Evolutionary conservation across 2,113 vertebrate genomes (phyloP), one percentile per base, ranked within the genome.

Genomic region (Sciurus niger): DNA sequence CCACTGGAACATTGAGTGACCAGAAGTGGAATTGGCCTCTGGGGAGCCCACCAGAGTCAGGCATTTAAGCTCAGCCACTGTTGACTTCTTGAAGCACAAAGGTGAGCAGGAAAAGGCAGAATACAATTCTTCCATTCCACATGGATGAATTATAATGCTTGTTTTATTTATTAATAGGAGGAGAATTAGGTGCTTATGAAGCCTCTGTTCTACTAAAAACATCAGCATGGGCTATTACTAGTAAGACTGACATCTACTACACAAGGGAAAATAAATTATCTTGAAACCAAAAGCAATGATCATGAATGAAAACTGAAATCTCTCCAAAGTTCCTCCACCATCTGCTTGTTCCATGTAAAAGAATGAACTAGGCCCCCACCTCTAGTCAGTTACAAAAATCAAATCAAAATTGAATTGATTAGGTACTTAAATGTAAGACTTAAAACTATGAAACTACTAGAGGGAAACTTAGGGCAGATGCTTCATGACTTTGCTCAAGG

Each of bases 181-280:
- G 63, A 60, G 8, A 63, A 43, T 37, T n/a, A 65, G 22, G 28
- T 88, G 18, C 43, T 93, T 87, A 68, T 43, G 3, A n/a, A 65
- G 22, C 8, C 51, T 82, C 22, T 51, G 20, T 72, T 76, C 40
- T 32, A 63, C 53, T 53, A 74, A 37, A 78, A 85, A 88, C 78
- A n/a, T 18, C 63, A 92, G 37, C 24, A 58, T 89, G 46, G 93
- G n/a, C 24, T 51, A 51, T 92, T 68, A 95, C 46, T 82, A 89
- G 48, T 46, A 67, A 95, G 55, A 78, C n/a, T 63, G 63, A 60
- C 17, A 63, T 67, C 46, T 53, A 80, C 1, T 58, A 58, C 14
- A 84, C 4, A 6, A 65, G 37, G 90, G 67, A 88, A 43, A 96
- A 93, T 68, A 90, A 74, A 92, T 17, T 12, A 53, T 18, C 24